These are phyloP conservation scores for Heliconius melpomene DNA, from an alignment of 1,140 invertebrate genomes.

Conservation along the genomic window DNA sequence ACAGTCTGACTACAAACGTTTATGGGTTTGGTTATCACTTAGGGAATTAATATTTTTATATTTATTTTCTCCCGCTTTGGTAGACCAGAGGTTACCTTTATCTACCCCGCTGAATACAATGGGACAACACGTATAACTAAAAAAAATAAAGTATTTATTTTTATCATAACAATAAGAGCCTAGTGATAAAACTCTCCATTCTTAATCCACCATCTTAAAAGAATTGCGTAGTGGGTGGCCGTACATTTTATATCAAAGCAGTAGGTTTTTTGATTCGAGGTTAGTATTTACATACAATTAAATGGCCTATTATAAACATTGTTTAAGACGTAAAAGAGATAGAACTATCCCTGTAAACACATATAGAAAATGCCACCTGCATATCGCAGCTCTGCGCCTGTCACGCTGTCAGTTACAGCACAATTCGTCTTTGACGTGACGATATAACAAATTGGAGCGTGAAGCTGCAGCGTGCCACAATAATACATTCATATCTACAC, in stretches of 20 bases:
- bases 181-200: too few relatives aligned
- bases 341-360: conserved; percentile 3
- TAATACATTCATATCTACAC: conserved; percentile 5
- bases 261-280: too few relatives aligned
- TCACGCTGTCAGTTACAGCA: conserved; percentile 33
- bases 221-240: too few relatives aligned
- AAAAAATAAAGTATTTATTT: too few relatives aligned
- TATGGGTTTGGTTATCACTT: not conserved
- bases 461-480: not conserved
- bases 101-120: not conserved
- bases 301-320: not conserved
- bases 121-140: too few relatives aligned
- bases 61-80: not conserved
- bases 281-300: too few relatives aligned
- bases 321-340: not conserved
- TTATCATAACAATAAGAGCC: too few relatives aligned
- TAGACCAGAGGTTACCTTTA: not conserved
- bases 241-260: too few relatives aligned
- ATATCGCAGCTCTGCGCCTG: conserved; percentile 19
- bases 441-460: conserved; percentile 27
- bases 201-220: too few relatives aligned
- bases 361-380: conserved; percentile 13
- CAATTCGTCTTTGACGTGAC: conserved; percentile 38
- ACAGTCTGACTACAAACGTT: too few relatives aligned
- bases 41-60: not conserved